Conservation (phyloP, 2,113 vertebrate species). For the Tympanuchus pallidicinctus region DNA sequence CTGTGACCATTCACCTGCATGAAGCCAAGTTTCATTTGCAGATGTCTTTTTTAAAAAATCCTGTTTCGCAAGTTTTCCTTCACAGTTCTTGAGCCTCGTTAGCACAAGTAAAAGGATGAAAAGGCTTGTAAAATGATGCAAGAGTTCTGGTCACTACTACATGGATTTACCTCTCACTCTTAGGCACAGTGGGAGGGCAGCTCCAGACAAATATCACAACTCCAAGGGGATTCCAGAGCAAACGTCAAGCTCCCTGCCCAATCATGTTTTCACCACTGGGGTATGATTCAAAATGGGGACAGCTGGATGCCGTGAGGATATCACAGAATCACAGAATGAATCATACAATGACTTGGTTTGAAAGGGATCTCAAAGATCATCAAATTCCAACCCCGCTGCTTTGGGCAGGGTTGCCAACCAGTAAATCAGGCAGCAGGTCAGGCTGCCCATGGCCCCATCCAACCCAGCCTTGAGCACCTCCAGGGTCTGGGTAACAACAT, state of each 20-base stretch:
- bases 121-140: background rate
- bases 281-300: background rate
- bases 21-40: background rate
- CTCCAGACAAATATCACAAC: background rate
- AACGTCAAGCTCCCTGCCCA: background rate
- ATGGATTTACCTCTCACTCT: background rate
- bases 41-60: background rate
- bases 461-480: too few relatives aligned
- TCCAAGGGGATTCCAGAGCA: background rate
- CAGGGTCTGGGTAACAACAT: too few relatives aligned
- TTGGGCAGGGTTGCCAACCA: too few relatives aligned
- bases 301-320: background rate
- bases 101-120: background rate
- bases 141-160: background rate
- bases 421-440: too few relatives aligned
- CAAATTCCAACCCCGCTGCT: too few relatives aligned
- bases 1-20: too few relatives aligned
- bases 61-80: rapidly evolving
- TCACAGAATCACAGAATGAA: too few relatives aligned
- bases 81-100: background rate
- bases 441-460: too few relatives aligned
- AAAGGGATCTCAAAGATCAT: too few relatives aligned
- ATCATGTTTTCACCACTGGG: too few relatives aligned
- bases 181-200: rapidly evolving
- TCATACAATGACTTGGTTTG: too few relatives aligned